Base-by-base conservation (phyloP, 2,888 invertebrate species). In the Leptinotarsa rubiginosa region DNA sequence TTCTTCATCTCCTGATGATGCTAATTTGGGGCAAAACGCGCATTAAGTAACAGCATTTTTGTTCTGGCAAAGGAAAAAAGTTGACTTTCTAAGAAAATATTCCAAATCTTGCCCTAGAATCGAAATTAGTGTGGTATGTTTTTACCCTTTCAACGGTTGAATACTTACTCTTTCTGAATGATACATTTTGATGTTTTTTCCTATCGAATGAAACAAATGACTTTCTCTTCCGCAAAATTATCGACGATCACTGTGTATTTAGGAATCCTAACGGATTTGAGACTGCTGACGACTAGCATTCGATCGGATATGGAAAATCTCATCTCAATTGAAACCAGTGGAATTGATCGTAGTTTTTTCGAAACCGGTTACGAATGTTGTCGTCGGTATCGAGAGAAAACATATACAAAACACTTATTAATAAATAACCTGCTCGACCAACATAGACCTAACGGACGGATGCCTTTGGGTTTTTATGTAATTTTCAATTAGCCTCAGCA, bases 401-500 rank as follows among this genome's bases (percentile, higher is more conserved):
- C 75, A 75, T 74, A 75, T 74, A 78, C 76, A 64, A 74, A 75
- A 79, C 73, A 73, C 80, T 79, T 80, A 80, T 80, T 80, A 80
- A 77, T 79, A 79, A 77, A 75, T 77, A 79, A 76, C 78, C 71
- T 72, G 75, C 76, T 75, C 72, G 25, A 66, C 65, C 75, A 75
- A 75, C 72, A 73, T 72, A 69, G 52, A 65, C 65, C 72, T 74
- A 76, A 56, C 67, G 47, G 64, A 81, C 81, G 81, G 82, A 79
- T 79, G 79, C 78, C 79, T 79, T 78, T 75, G 72, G 65, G 72
- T 82, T 82, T 82, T 81, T 81, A 79, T 81, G 77, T 80, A 79
- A 77, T 82, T 80, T 82, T 82, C 81, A 81, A 81, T 81, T 81
- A 81, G 81, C 80, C 70, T 70, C 41, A 73, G 75, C 79, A 77